Base-by-base conservation (phyloP, 2,113 vertebrate species). In the Pavo muticus region DNA sequence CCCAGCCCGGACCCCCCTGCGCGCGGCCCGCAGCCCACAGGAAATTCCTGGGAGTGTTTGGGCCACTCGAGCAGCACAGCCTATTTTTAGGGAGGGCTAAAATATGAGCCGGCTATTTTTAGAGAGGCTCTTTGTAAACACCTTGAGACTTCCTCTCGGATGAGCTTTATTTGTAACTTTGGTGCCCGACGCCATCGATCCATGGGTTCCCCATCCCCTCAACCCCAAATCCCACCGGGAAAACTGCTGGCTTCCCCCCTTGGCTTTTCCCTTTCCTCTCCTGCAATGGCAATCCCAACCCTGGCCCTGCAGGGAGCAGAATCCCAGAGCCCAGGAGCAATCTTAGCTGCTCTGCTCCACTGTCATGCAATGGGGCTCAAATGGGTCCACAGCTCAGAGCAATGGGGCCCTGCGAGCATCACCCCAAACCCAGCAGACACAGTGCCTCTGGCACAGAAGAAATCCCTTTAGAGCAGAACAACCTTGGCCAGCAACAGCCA, bases 1-100 rank as follows among this genome's bases (percentile, higher is more conserved):
- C 94, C 9, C 1, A 74, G 84, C 86, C 90, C 13, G 69, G 91
- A 91, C 94, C 91, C 93, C 93, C 89, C 94, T 95, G 93, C 24
- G 1, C 2, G 80, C 80, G 75, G 93, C 94, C 89, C 89, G 89
- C 93, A 29, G 87, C 96, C 96, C 95, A 95, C 95, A 96, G 96
- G 96, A 96, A 96, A 96, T 96, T 96, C 96, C 96, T 96, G 95
- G 93, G 92, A 96, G 92, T 85, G 91, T 93, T 93, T 94, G 96
- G 96, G 95, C 95, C 90, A 69, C 95, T 94, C 87, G 82, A 48
- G 37, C 88, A 93, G 95, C 68, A 3, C 88, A 67, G 93, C 90
- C 96, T 96, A 96, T 96, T 96, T 96, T 96, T 96, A 96, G 96
- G 96, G 72, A 88, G 6, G 74, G 87, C 95, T 95, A 89, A 93